Conservation (phyloP, 2,888 invertebrate genomes). For the Tipula lateralis region DNA sequence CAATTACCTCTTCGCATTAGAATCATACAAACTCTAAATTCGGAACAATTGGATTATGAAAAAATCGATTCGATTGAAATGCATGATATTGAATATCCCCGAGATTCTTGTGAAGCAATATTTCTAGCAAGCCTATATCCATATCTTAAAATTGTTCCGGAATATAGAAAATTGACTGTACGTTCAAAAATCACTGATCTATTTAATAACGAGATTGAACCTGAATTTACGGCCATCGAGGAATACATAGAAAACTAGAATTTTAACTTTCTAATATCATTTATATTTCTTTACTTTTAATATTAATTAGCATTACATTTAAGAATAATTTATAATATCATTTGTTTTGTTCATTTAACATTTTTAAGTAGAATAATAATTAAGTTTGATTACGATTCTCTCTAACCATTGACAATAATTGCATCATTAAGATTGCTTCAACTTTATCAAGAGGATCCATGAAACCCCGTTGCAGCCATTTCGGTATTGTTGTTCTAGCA, state of each 20-base stretch:
- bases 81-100: neutral
- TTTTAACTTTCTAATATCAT: neutral
- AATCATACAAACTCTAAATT: neutral
- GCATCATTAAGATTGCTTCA: slow-evolving; percentile 70
- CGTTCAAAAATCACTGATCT: neutral
- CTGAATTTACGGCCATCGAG: neutral
- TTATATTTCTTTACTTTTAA: neutral
- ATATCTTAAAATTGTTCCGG: neutral
- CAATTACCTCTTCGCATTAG: neutral
- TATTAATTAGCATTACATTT: neutral
- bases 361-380: neutral
- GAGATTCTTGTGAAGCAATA: neutral
- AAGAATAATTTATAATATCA: neutral
- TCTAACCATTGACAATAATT: slow-evolving; percentile 61
- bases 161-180: neutral
- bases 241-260: neutral
- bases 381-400: slow-evolving; percentile 44
- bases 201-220: neutral
- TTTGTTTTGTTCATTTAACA: neutral
- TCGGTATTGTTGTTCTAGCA: slow-evolving; percentile 96
- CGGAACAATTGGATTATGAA: neutral
- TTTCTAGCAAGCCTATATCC: neutral
- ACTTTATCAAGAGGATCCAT: slow-evolving; percentile 96
- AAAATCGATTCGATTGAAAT: neutral
- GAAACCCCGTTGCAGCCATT: slow-evolving; percentile 97